A percentile compares a stretch with the other conserved stretches of the same genome.
These are phyloP conservation scores for Leptocoma aspasia DNA, from an alignment of 2,113 vertebrate genomes.

Conservation along the genomic window DNA sequence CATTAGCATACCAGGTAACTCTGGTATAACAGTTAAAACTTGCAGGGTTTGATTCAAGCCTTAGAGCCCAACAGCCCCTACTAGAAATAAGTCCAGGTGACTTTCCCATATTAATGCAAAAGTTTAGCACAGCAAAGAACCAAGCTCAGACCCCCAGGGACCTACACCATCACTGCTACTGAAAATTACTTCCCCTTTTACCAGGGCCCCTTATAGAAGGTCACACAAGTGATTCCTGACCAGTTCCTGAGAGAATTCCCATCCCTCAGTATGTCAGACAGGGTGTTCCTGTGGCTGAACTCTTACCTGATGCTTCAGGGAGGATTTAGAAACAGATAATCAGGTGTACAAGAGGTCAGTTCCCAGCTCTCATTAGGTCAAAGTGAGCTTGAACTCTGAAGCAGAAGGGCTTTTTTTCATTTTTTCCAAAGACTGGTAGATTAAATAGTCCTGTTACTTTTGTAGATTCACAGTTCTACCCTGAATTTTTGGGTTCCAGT, in stretches of 20 bases:
- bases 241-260: not conserved
- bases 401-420: fast-evolving
- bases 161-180: not conserved
- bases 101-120: not conserved
- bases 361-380: not conserved
- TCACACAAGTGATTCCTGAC: not conserved
- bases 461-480: not conserved
- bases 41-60: not conserved
- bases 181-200: not conserved
- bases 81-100: not conserved
- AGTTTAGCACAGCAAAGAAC: not conserved
- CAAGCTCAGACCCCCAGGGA: not conserved
- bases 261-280: not conserved
- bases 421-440: not conserved
- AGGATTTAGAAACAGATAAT: not conserved
- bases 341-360: not conserved
- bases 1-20: not conserved
- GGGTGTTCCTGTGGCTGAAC: not conserved
- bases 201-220: not conserved
- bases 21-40: not conserved
- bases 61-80: not conserved
- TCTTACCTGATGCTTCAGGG: not conserved
- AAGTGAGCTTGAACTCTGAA: not conserved
- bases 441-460: not conserved
- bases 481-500: not conserved